Evolutionary conservation across 2,113 vertebrate species (phyloP), one percentile per base, ranked within the genome.

Genomic region (Struthidea cinerea): DNA sequence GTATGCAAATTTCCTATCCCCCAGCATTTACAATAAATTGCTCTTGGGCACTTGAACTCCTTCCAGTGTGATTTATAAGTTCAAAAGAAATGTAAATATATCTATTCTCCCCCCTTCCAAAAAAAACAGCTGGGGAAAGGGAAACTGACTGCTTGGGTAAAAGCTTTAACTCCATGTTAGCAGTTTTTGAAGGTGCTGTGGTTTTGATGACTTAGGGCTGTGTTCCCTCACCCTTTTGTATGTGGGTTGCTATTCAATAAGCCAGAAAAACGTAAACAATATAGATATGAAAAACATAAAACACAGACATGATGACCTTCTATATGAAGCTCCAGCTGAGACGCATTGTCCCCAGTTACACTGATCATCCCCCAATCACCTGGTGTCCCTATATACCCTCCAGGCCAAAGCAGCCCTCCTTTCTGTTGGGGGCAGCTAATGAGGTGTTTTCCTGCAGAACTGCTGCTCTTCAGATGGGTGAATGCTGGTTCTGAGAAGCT

Each of bases 391-490:
- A 11, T 18, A n/a, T 21, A 35, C 2, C 9, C 7, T 35, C 16
- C 11, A 24, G 6, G 27, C 4, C 22, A 4, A 9, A 2, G 1
- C 0, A 47, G 3, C 0, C 0, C 2, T 1, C 0, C 0, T 23
- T 13, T 2, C 4, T 47, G 2, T 3, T 44, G 14, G 10, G 7
- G 15, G 6, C 3, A 17, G 24, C 2, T 64, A 15, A 21, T 16
- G 23, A 21, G 49, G 6, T 37, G 59, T 18, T 71, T 13, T 4
- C 13, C 19, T 61, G 15, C 1, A 21, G 32, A 41, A 0, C 7
- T n/a, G 18, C 28, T 63, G 7, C 27, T 69, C 63, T 46, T 67
- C 14, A 21, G 13, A 9, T 57, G 17, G 5, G 7, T 44, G 33
- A 44, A 2, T 10, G 20, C 10, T 30, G n/a, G 16, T 13, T 30